Conservation (phyloP, 2,797 vertebrate genomes). For the Hypotaenidia philippensis region DNA sequence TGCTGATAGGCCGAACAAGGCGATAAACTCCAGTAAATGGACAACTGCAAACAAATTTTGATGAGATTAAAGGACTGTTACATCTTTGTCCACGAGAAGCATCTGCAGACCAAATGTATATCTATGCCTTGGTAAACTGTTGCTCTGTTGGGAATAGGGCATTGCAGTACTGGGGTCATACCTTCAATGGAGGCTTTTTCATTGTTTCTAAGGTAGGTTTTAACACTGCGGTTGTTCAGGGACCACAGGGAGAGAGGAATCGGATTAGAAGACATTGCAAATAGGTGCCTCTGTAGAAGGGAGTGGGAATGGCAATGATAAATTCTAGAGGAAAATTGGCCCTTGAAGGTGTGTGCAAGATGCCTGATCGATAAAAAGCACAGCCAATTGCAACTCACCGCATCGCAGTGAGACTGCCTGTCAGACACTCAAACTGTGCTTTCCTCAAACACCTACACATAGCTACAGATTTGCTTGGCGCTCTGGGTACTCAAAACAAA, state of each 20-base stretch:
- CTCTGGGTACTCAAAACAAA: neutral
- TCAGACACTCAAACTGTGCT: neutral
- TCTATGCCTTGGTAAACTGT: neutral
- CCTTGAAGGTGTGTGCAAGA: neutral
- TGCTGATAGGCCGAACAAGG: neutral
- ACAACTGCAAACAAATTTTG: neutral
- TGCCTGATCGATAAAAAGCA: neutral
- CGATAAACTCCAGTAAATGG: neutral
- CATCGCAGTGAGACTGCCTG: neutral
- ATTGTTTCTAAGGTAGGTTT: neutral
- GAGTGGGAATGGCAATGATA: neutral
- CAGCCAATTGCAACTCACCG: neutral
- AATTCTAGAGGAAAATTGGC: neutral
- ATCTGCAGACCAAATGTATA: neutral
- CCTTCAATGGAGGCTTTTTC: neutral
- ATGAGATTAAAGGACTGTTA: neutral
- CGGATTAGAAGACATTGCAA: neutral
- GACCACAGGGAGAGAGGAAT: neutral
- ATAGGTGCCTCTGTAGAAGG: neutral
- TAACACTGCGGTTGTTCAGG: neutral
- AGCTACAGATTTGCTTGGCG: neutral
- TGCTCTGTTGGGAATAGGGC: neutral
- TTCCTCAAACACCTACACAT: conserved; percentile 23
- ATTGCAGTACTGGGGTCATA: neutral
- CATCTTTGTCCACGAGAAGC: neutral